Percentiles rank a stretch among this genome's conserved stretches.
phyloP scores from a whole-genome alignment of 2,888 invertebrate genomes.

The Lepidochrysops patricia region DNA sequence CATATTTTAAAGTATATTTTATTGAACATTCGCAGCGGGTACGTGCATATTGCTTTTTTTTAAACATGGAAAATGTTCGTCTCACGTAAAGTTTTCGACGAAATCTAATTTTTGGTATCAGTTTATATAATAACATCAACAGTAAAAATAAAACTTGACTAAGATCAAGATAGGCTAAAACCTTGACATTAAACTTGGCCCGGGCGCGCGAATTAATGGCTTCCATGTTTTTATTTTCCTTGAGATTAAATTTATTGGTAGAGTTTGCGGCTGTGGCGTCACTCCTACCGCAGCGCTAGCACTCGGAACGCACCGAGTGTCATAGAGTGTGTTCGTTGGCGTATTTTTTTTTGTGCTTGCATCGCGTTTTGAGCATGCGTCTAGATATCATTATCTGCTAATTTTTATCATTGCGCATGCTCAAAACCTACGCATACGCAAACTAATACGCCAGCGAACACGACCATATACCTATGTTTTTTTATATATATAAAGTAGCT shows the following conservation, averaged over 20 bases:
- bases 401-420: too few species aligned
- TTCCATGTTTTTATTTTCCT: constrained; percentile 75
- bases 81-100: constrained; percentile 23
- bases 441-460: too few species aligned
- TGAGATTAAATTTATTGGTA: constrained; percentile 72
- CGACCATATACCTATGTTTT: too few species aligned
- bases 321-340: too few species aligned
- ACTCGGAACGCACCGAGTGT: constrained; percentile 65
- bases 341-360: too few species aligned
- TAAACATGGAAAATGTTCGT: background rate
- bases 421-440: too few species aligned
- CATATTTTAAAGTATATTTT: background rate
- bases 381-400: too few species aligned
- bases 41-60: background rate
- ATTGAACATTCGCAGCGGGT: background rate
- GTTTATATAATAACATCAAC: constrained; percentile 55
- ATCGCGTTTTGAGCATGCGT: too few species aligned
- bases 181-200: constrained; percentile 75
- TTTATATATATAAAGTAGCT: too few species aligned
- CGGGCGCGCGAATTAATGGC: constrained; percentile 72
- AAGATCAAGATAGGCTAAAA: constrained; percentile 69
- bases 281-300: constrained; percentile 69
- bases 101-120: constrained; percentile 42
- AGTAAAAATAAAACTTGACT: constrained; percentile 63
- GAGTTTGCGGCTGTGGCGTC: constrained; percentile 58